Conservation (phyloP, 1,140 invertebrate species). For the Cotesia vestalis region DNA sequence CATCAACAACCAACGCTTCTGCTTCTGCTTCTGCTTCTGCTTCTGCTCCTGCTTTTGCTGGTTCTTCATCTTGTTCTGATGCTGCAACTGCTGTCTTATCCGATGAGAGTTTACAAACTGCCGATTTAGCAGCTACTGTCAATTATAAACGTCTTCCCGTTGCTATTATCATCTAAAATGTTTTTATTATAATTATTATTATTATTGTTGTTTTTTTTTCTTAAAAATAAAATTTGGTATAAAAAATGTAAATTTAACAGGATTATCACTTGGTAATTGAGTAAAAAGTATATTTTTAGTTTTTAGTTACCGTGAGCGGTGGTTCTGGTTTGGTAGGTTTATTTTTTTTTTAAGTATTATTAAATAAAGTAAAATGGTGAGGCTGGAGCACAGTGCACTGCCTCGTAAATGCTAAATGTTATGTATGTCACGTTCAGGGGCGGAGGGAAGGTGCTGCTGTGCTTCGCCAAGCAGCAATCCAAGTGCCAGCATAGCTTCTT, state of each 20-base stretch:
- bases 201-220: no score
- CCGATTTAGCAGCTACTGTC: neutral
- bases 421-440: constrained; percentile 19
- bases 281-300: no score
- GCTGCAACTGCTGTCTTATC: no score
- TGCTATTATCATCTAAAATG: no score
- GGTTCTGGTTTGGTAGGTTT: neutral
- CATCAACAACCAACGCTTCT: neutral
- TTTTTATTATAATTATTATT: no score
- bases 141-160: neutral
- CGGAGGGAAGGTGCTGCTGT: constrained; percentile 14
- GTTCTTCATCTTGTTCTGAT: neutral
- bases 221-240: no score
- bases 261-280: no score
- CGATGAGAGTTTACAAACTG: no score
- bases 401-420: constrained; percentile 20
- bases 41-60: neutral
- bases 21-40: neutral
- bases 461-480: constrained; percentile 17
- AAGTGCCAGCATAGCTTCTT: constrained; percentile 17
- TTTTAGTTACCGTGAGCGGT: no score
- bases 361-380: constrained; percentile 8
- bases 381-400: neutral
- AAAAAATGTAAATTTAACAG: no score
- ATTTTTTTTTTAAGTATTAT: constrained; percentile 1